Evolutionary conservation across 2,888 invertebrate species (phyloP).

Genomic region (Ferrisia virgata): DNA sequence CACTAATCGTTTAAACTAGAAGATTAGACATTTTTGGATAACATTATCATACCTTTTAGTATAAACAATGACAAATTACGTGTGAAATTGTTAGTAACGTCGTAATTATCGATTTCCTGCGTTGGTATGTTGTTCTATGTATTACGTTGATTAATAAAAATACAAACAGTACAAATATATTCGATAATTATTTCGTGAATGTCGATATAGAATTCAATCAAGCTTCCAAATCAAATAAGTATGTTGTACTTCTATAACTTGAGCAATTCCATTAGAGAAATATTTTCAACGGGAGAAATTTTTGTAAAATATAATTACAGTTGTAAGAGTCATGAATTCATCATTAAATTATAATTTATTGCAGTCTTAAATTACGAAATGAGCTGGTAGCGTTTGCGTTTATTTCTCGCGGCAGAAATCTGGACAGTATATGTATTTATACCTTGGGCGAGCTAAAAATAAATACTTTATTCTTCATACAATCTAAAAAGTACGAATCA

Average conservation of each 20-base stretch:
- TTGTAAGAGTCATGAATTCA: constrained; percentile 21
- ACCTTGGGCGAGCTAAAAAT: constrained; percentile 1
- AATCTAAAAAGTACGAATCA: neutral
- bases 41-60: neutral
- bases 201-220: neutral
- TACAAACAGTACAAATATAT: too few relatives aligned
- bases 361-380: neutral
- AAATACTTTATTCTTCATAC: neutral
- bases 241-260: neutral
- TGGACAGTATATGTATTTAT: neutral
- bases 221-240: neutral
- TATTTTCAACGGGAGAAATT: neutral
- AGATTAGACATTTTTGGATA: neutral
- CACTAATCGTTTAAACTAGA: neutral
- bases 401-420: neutral
- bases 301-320: neutral
- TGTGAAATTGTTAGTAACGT: neutral
- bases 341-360: constrained; percentile 31
- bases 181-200: neutral
- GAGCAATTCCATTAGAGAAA: neutral
- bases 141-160: too few relatives aligned
- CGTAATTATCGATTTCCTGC: neutral
- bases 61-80: neutral
- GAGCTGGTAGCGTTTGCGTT: neutral
- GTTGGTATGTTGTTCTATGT: too few relatives aligned